Evolutionary conservation across 2,113 vertebrate species (phyloP).

Genomic region (Rostratula benghalensis): DNA sequence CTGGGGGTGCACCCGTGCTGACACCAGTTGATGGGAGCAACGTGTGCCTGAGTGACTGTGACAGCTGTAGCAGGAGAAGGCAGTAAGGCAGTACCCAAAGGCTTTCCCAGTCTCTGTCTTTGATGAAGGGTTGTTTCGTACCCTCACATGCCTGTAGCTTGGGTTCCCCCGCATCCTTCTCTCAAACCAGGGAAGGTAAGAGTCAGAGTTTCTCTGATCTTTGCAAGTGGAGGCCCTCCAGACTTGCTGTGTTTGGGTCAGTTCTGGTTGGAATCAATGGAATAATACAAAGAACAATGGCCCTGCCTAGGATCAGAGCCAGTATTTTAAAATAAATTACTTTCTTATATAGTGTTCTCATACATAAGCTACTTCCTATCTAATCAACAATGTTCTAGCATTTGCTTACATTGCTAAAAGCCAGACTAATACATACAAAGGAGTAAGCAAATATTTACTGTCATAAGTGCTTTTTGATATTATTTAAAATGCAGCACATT

Average conservation of each 20-base stretch:
- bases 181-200: not conserved
- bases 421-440: not conserved
- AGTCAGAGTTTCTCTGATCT: not conserved
- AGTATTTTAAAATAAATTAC: not conserved
- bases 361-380: constrained; percentile 16
- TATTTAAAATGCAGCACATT: constrained; percentile 1
- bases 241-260: not conserved
- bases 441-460: constrained; percentile 47
- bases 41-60: not conserved
- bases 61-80: not conserved
- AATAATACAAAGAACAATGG: not conserved
- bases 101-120: not conserved
- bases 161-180: not conserved
- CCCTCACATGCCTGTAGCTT: not conserved
- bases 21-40: not conserved
- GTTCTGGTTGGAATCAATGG: not conserved
- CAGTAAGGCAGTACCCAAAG: not conserved
- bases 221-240: not conserved
- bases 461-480: constrained; percentile 9
- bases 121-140: not conserved
- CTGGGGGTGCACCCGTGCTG: not conserved
- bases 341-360: constrained; percentile 8
- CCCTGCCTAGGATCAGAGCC: not conserved
- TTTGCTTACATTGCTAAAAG: constrained; percentile 31
- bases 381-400: constrained; percentile 21